A percentile compares a stretch with the other conserved stretches of the same genome.
Conservation (phyloP, 1,140 invertebrate genomes). For the Penaeus japonicus region DNA sequence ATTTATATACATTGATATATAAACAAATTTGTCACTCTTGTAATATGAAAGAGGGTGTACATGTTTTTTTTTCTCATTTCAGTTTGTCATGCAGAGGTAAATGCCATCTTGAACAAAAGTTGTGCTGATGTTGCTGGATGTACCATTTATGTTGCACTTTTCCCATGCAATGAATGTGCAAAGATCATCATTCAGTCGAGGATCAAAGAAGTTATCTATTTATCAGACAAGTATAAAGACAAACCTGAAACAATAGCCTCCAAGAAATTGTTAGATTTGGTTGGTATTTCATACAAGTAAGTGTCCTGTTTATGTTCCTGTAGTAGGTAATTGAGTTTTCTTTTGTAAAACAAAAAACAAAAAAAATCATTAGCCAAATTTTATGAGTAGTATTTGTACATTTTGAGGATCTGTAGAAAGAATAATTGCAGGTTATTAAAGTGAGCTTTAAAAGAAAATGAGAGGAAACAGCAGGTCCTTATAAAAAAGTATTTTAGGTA, state of each 20-base stretch:
- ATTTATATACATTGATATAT: no score
- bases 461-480: no score
- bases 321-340: no score
- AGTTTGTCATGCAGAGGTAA: conserved; percentile 75
- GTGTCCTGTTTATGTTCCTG: background rate
- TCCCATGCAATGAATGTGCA: conserved; percentile 73
- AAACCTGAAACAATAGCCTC: conserved; percentile 46
- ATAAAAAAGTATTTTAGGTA: no score
- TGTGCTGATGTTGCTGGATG: conserved; percentile 66
- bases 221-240: conserved; percentile 66
- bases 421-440: no score
- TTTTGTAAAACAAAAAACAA: no score
- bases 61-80: conserved; percentile 52
- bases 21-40: no score
- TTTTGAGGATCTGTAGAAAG: no score
- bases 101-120: conserved; percentile 73
- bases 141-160: conserved; percentile 68
- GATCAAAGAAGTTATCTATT: conserved; percentile 67
- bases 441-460: no score
- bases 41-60: background rate
- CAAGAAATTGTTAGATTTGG: conserved; percentile 56
- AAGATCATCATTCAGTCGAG: conserved; percentile 71
- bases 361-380: no score
- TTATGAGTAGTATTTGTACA: no score
- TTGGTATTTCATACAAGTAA: conserved; percentile 49